Conservation (phyloP, 1,140 invertebrate genomes). For the Halictus rubicundus region DNA sequence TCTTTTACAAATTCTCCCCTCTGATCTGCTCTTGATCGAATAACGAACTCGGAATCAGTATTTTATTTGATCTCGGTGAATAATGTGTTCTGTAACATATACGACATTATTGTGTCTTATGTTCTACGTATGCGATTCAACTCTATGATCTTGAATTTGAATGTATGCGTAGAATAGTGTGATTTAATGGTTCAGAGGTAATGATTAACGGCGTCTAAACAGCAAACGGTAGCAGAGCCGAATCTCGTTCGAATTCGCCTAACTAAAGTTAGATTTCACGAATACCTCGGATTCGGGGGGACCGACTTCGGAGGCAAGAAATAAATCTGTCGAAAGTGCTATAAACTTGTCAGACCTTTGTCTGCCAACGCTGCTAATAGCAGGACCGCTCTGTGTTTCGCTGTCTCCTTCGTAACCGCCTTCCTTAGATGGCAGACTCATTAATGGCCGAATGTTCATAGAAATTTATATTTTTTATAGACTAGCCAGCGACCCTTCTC, state of each 20-base stretch:
- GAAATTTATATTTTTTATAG: background rate
- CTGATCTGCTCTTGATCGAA: no score
- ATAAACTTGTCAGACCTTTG: constrained; percentile 71
- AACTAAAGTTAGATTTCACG: constrained; percentile 55
- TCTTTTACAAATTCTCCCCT: no score
- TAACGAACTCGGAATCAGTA: no score
- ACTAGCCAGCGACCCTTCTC: no score
- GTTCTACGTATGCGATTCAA: no score
- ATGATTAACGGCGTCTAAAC: no score
- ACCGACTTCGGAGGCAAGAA: constrained; percentile 39
- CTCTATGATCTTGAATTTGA: no score
- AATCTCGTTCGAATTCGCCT: background rate
- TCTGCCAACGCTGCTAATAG: constrained; percentile 65
- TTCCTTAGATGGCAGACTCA: background rate
- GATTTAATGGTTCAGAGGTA: background rate
- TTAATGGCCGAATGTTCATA: background rate
- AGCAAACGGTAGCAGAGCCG: background rate
- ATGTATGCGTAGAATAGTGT: no score
- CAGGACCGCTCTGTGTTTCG: constrained; percentile 39
- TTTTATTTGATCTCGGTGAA: no score
- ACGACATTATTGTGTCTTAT: no score
- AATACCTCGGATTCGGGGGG: constrained; percentile 49
- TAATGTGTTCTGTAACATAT: no score
- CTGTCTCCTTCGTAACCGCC: constrained; percentile 7
- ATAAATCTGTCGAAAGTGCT: constrained; percentile 71